Evolutionary conservation across 2,888 invertebrate genomes (phyloP), one percentile per base, ranked within the genome.

Genomic region (Augiades crinisus): DNA sequence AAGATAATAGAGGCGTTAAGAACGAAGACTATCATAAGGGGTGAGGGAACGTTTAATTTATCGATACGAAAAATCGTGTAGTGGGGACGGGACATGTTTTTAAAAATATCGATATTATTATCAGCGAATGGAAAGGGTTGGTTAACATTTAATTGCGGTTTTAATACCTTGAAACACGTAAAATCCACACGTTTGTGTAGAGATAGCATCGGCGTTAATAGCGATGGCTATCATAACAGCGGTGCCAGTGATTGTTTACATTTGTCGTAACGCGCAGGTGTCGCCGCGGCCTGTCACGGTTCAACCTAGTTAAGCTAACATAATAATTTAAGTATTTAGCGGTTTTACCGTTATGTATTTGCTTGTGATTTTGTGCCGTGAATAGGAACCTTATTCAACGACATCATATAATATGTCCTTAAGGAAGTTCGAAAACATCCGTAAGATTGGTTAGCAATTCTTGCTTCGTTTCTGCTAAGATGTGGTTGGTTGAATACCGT

Each of bases 201-300:
- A 41, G 40, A 41, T 41, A 49, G 17, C 21, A 49, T 49, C 49
- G 30, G 38, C 21, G 41, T 41, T 40, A 41, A 49, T 49, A 49
- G 49, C 14, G 47, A 47, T 40, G 34, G 41, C 49, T 49, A 49
- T 49, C 49, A 49, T 41, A 49, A 49, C 40, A 49, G 12, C 33
- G 12, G 22, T 33, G 12, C 41, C 34, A 34, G 8, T 24, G 49
- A 49, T 41, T 49, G 34, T 49, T 40, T 41, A 41, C 49, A 30
- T 22, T 14, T 47, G 37, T 17, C 24, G 30, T 38, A 38, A 47
- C 30, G 21, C 36, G 44, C 19, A 16, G 24, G 27, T 37, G 46
- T 47, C 19, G 38, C 38, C 19, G 38, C 38, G 3, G 12, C 38
- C 38, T 38, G 38, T 38, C 38, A 38, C 22, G 38, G 38, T 14